These are phyloP conservation scores for Trachemys scripta DNA, from an alignment of 2,113 vertebrate genomes.

Conservation along the genomic window DNA sequence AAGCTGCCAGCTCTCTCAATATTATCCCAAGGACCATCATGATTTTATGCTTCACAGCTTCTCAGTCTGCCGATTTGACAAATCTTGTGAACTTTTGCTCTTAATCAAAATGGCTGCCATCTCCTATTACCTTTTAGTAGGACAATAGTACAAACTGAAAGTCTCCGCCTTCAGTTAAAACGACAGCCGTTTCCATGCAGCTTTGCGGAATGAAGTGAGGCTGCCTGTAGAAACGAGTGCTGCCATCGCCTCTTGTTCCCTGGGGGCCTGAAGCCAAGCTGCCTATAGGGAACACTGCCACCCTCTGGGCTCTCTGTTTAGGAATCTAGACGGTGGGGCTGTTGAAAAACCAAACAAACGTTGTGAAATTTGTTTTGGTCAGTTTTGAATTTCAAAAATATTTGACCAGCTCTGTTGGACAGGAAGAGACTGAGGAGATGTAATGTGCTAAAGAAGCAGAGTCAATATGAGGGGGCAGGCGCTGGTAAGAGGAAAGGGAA, in stretches of 20 bases:
- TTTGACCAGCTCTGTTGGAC: neutral
- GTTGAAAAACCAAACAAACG: neutral
- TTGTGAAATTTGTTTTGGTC: neutral
- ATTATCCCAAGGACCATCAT: neutral
- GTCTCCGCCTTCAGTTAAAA: neutral
- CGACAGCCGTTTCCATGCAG: rapidly evolving
- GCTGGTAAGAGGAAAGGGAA: neutral
- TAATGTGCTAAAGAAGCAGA: neutral
- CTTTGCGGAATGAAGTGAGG: neutral
- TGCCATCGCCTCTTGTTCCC: rapidly evolving
- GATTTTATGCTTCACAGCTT: neutral
- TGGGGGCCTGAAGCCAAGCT: rapidly evolving
- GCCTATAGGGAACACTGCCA: neutral
- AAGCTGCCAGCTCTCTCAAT: neutral
- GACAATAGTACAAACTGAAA: neutral
- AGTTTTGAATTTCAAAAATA: neutral
- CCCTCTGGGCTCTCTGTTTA: neutral
- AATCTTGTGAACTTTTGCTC: neutral
- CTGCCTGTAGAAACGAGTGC: neutral
- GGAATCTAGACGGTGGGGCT: neutral
- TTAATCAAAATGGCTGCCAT: neutral
- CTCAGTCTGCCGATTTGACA: rapidly evolving
- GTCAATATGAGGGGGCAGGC: neutral
- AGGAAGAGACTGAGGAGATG: neutral
- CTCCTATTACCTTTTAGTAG: neutral